phyloP scores from a whole-genome alignment of 2,888 invertebrate genomes.

The Drosophila borborema region DNA sequence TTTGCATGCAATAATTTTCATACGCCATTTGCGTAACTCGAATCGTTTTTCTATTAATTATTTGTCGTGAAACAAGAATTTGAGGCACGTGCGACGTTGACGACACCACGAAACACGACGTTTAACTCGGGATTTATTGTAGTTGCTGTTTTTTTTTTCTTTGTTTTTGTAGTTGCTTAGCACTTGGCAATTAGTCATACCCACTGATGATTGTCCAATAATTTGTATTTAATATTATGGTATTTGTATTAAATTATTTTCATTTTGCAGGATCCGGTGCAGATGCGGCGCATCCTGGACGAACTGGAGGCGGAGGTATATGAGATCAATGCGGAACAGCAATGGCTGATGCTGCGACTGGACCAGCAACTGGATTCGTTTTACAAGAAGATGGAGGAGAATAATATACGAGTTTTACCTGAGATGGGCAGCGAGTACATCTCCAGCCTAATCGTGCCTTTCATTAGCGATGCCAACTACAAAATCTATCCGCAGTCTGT shows the following conservation, averaged over 20 bases:
- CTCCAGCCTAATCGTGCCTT: conserved; percentile 74
- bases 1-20: not conserved
- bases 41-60: not conserved
- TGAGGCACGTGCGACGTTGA: conserved; percentile 11
- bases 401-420: conserved; percentile 67
- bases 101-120: not conserved
- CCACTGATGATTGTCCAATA: not conserved
- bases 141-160: conserved; percentile 1
- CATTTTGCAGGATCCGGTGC: conserved; percentile 67
- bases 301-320: conserved; percentile 83
- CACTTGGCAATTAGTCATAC: conserved; percentile 17
- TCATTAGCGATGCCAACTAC: conserved; percentile 67
- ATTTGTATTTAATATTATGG: not conserved
- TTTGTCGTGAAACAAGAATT: conserved; percentile 18
- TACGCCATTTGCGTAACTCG: conserved; percentile 5
- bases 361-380: conserved; percentile 77
- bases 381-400: conserved; percentile 67
- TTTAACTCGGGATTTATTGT: conserved; percentile 5
- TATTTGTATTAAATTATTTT: not conserved
- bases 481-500: conserved; percentile 74
- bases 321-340: conserved; percentile 84
- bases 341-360: conserved; percentile 74
- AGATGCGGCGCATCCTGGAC: conserved; percentile 78
- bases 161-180: too few relatives aligned
- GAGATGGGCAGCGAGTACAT: conserved; percentile 71